Base-by-base conservation (phyloP, 1,140 invertebrate genomes). In the Monomorium pharaonis region DNA sequence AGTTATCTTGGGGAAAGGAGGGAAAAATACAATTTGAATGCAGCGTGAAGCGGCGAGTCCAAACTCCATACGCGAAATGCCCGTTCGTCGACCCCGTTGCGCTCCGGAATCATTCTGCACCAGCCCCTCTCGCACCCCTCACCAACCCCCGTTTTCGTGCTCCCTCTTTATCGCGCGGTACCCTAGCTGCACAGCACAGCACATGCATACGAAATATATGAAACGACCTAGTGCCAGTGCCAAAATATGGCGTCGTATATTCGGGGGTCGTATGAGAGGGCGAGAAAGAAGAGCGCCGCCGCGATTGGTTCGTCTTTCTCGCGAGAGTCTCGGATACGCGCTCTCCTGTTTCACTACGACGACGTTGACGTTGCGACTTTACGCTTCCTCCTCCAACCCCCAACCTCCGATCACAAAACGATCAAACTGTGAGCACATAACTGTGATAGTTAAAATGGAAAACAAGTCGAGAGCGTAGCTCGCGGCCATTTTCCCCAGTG, bases 181-280 rank as follows among this genome's bases (percentile, higher is more conserved):
- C 56, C 12, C 44, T 14, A 24, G 12, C 51, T 7, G 72, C 24
- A 81, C 63, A 54, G 86, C 84, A 54, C 86, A 56, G 69, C 85
- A 65, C 78, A 90, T 92, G 92, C 90, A 93, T 93, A 92, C 92
- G 67, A 89, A 93, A 92, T 91, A 91, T 90, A 60, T 51, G 60
- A 83, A 88, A 51, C 72, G 74, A 81, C 37, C 76, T 70, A 24
- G 51, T 30, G 49, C n/a, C 84, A 42, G 78, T 63, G 86, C 54
- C 86, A 77, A 91, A 87, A 89, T 91, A 91, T 88, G 65, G 54
- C 78, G 30, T 76, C 70, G 75, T 85, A 78, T 54, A 87, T 77
- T 77, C 58, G 47, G 74, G 56, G 21, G 24, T 60, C 30, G 51
- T 58, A 51, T 18, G 33, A 69, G 33, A 69, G 33, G 7, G 21